A percentile compares a stretch with the other conserved stretches of the same genome.
These are phyloP conservation scores for Diorhabda elongata DNA, from an alignment of 1,140 invertebrate genomes.

Conservation along the genomic window DNA sequence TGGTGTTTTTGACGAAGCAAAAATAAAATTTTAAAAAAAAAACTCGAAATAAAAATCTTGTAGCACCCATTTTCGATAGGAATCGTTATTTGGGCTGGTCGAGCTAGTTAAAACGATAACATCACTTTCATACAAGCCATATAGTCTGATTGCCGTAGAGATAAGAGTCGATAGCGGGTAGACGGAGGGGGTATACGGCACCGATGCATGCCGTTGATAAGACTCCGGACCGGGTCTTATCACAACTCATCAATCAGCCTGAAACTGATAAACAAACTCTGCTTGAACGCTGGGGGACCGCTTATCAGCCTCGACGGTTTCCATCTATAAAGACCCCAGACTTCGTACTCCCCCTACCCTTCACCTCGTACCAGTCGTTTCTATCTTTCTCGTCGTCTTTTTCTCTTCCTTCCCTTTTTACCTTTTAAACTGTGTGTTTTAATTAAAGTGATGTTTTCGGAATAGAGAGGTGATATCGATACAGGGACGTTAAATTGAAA, in stretches of 20 bases:
- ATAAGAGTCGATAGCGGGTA: conserved; percentile 30
- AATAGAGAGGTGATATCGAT: background rate
- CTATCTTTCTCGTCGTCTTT: conserved; percentile 3
- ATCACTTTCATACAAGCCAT: conserved; percentile 40
- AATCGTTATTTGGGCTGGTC: conserved; percentile 35
- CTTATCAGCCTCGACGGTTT: conserved; percentile 40
- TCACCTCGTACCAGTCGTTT: background rate
- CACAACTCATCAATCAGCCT: conserved; percentile 43
- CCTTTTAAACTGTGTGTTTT: background rate
- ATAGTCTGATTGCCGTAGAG: conserved; percentile 34
- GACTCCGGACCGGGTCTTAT: conserved; percentile 40
- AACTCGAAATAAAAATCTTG: conserved; percentile 6
- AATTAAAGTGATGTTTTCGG: background rate
- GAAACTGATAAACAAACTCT: conserved; percentile 44
- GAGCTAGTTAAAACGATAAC: conserved; percentile 40
- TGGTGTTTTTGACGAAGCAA: background rate
- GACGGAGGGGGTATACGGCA: conserved; percentile 24
- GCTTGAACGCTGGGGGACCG: conserved; percentile 40
- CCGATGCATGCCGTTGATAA: conserved; percentile 41
- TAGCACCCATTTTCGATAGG: conserved; percentile 24
- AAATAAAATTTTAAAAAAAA: background rate
- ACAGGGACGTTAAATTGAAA: too few species aligned
- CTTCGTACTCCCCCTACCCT: conserved; percentile 12
- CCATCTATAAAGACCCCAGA: conserved; percentile 39
- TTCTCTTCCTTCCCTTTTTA: conserved; percentile 1